Percentiles rank a stretch among this genome's conserved stretches.
phyloP scores from a whole-genome alignment of 2,113 vertebrate species.

The Pogonocichla stellata region DNA sequence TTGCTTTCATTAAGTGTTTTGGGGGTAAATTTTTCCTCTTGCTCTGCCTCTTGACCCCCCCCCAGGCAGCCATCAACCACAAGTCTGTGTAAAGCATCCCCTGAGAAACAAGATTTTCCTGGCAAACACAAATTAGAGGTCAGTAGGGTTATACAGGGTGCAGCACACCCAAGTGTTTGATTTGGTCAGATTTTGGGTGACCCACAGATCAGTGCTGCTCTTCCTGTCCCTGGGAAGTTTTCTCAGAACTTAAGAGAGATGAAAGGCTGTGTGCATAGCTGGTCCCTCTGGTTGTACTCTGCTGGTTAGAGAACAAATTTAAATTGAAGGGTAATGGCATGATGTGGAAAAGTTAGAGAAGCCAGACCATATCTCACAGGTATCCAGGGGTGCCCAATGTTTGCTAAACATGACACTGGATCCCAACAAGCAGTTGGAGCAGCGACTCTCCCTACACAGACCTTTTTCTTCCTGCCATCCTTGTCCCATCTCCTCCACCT shows the following conservation, averaged over 20 bases:
- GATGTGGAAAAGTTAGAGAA: not conserved
- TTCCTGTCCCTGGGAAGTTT: not conserved
- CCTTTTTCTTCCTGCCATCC: not conserved
- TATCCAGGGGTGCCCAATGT: not conserved
- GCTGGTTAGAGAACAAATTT: not conserved
- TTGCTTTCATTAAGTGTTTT: not conserved
- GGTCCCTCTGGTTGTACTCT: not conserved
- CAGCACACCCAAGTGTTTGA: not conserved
- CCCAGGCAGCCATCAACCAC: not conserved
- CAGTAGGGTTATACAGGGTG: not conserved
- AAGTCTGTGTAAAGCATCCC: not conserved
- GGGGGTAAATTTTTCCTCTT: not conserved
- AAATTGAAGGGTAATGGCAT: not conserved
- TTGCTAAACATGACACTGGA: not conserved
- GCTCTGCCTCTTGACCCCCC: not conserved
- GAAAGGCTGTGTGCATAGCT: not conserved
- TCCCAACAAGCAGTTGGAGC: accelerated
- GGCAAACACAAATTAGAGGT: not conserved
- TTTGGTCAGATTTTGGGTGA: not conserved
- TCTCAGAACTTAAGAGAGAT: not conserved
- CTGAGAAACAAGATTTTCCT: not conserved
- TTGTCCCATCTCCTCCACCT: not conserved
- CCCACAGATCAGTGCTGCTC: not conserved
- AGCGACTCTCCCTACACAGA: accelerated
- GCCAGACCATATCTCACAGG: not conserved